These are phyloP conservation scores for Poecilia latipinna DNA, from an alignment of 2,113 vertebrate genomes.

Conservation along the genomic window DNA sequence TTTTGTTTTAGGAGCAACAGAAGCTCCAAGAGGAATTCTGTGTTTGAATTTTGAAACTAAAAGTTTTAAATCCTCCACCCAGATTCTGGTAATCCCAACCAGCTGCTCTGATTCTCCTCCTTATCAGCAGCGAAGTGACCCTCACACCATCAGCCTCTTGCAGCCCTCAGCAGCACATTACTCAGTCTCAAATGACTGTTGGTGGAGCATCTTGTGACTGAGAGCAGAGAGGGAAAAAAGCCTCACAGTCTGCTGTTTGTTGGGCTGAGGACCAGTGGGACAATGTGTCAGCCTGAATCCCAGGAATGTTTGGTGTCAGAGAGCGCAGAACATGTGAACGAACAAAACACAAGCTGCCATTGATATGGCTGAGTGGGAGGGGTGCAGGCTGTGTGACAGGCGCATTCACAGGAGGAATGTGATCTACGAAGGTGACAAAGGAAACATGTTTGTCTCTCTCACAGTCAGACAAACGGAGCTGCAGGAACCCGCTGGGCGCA, in stretches of 20 bases:
- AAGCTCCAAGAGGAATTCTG: not conserved
- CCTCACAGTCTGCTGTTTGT: constrained; percentile 58
- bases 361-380: constrained; percentile 44
- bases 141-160: constrained; percentile 16
- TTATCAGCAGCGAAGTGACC: constrained; percentile 2
- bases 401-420: constrained; percentile 30
- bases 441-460: constrained; percentile 2
- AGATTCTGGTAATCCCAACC: not conserved
- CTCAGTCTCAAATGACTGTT: constrained; percentile 67
- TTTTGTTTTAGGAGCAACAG: not conserved
- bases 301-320: constrained; percentile 36
- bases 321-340: constrained; percentile 26
- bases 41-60: too few relatives aligned
- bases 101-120: not conserved
- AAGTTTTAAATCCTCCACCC: too few relatives aligned
- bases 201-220: constrained; percentile 70
- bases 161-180: constrained; percentile 41
- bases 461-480: not conserved
- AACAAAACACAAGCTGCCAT: constrained; percentile 62
- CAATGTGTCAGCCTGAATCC: constrained; percentile 46
- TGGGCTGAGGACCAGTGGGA: constrained; percentile 47
- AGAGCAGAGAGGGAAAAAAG: constrained; percentile 49
- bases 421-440: constrained; percentile 6
- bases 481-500: not conserved
- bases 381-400: constrained; percentile 13